Evolutionary conservation across 2,888 invertebrate species (phyloP).

Genomic region (Synanthedon formicaeformis): DNA sequence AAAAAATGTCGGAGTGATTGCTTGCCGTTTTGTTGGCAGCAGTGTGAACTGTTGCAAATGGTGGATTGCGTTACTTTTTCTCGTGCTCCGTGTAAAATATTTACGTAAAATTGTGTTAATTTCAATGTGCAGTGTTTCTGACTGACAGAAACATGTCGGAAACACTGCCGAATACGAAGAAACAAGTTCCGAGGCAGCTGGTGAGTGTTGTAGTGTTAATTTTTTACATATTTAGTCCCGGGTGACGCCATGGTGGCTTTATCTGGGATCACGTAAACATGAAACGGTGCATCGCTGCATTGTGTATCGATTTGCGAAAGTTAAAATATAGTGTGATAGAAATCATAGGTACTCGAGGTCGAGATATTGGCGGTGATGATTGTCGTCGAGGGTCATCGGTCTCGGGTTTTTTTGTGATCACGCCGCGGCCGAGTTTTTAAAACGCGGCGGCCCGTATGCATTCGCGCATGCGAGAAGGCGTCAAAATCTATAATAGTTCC

Average conservation of each 20-base stretch:
- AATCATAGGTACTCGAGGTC: constrained; percentile 20
- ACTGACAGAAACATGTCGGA: constrained; percentile 69
- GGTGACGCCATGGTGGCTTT: constrained; percentile 75
- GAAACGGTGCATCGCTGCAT: constrained; percentile 71
- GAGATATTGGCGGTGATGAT: constrained; percentile 27
- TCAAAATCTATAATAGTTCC: constrained; percentile 68
- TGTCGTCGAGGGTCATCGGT: constrained; percentile 48
- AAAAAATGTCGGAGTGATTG: constrained; percentile 51
- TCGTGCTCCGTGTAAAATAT: constrained; percentile 71
- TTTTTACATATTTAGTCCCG: constrained; percentile 69
- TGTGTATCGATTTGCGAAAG: constrained; percentile 64
- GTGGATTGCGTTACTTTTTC: constrained; percentile 71
- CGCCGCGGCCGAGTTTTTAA: constrained; percentile 57
- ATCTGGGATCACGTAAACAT: constrained; percentile 75
- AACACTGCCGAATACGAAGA: constrained; percentile 70
- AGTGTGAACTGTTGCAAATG: constrained; percentile 69
- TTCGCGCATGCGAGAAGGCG: constrained; percentile 68
- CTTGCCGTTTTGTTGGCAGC: constrained; percentile 53
- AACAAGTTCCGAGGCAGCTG: constrained; percentile 73
- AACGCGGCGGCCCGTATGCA: constrained; percentile 66
- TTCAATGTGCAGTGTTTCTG: constrained; percentile 68
- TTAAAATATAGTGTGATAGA: constrained; percentile 26
- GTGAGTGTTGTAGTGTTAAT: constrained; percentile 69
- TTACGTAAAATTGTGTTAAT: constrained; percentile 71
- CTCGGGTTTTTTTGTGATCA: constrained; percentile 54